Evolutionary conservation across 2,888 invertebrate species (phyloP).

Genomic region (Diaphora mendica): DNA sequence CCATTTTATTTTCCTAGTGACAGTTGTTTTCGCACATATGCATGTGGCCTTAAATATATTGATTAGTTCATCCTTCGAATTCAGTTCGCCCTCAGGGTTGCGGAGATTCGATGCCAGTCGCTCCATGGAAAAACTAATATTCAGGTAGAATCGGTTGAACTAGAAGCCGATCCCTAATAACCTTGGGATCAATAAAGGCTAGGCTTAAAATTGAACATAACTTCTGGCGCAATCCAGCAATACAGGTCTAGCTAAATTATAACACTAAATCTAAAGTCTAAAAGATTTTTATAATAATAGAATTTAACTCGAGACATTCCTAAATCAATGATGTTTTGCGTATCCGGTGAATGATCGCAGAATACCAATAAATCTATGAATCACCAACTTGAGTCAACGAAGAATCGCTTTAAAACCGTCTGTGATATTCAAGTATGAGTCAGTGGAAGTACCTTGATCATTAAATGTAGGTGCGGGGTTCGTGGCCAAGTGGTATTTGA

Average conservation of each 20-base stretch:
- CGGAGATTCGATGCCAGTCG: too few relatives aligned
- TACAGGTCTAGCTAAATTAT: too few relatives aligned
- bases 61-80: too few relatives aligned
- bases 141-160: too few relatives aligned
- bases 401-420: not conserved
- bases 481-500: too few relatives aligned
- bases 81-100: too few relatives aligned
- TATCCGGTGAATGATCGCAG: not conserved
- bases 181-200: too few relatives aligned
- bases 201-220: too few relatives aligned
- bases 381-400: constrained; percentile 16
- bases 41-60: too few relatives aligned
- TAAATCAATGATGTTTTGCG: not conserved
- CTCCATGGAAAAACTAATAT: too few relatives aligned
- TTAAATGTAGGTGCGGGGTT: not conserved
- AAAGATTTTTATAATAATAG: not conserved
- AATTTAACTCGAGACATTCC: not conserved
- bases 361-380: constrained; percentile 13
- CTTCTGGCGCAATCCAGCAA: too few relatives aligned
- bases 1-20: not conserved
- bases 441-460: not conserved
- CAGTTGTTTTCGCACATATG: not conserved
- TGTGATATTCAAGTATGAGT: not conserved
- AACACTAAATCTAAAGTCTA: not conserved
- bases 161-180: too few relatives aligned